Percentiles rank a stretch among this genome's conserved stretches.
These are phyloP conservation scores for Hipposideros larvatus DNA, from an alignment of 2,797 vertebrate species.

Conservation along the genomic window DNA sequence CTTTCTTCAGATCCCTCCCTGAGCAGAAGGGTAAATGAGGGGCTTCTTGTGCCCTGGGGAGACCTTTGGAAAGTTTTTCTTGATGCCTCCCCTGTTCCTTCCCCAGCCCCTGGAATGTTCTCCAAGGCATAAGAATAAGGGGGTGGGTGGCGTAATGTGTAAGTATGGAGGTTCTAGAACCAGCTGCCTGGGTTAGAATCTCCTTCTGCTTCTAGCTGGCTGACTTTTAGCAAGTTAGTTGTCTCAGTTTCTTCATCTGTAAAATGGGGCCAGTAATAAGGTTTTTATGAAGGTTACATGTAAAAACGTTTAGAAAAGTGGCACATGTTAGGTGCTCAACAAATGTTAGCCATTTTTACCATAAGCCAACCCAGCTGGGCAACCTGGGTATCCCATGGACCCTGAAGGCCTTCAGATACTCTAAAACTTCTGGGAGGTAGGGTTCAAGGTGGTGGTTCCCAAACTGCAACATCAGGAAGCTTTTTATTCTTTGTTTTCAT, in stretches of 20 bases:
- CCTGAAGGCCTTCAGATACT: accelerated
- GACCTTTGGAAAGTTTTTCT: neutral
- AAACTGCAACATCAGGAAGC: neutral
- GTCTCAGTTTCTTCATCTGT: neutral
- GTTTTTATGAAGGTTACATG: neutral
- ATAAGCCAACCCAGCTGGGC: neutral
- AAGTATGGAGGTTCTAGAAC: neutral
- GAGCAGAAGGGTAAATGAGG: neutral
- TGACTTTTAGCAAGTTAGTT: neutral
- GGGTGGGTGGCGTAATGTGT: accelerated
- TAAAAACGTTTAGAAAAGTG: neutral
- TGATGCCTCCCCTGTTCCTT: accelerated
- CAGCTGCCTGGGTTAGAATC: neutral
- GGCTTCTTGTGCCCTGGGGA: neutral
- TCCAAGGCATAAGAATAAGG: neutral
- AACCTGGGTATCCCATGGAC: neutral
- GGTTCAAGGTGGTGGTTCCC: neutral
- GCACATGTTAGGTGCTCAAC: accelerated
- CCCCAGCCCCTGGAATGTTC: neutral
- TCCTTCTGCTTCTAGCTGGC: neutral
- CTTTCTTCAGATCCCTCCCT: neutral
- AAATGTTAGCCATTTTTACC: neutral
- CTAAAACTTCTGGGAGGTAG: neutral
- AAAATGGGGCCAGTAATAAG: neutral
- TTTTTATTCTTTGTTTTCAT: neutral